Base-by-base conservation (phyloP, 2,888 invertebrate species). In the Lycocerus yunnanus region DNA sequence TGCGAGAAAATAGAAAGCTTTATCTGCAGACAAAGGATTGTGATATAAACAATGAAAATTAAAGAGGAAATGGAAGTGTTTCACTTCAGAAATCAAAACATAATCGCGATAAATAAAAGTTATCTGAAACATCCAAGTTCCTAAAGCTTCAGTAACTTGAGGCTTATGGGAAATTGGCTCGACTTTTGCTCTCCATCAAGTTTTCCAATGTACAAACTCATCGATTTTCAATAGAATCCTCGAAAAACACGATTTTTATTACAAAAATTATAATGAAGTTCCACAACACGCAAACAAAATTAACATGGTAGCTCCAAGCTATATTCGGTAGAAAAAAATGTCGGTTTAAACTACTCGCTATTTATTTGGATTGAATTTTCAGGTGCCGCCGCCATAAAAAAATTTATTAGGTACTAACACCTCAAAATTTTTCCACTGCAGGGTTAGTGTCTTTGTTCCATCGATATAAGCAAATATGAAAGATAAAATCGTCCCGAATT, bases 211-310 rank as follows among this genome's bases (percentile, higher is more conserved):
- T 71, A 71, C 68, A 71, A 71, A 59, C 71, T 58, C 69, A 75
- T 75, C 66, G 75, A 75, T 75, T 75, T 75, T 69, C 69, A 69
- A 69, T 72, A 72, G 69, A 66, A 59, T 21, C 59, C 66, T 68
- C 66, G 66, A 72, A 75, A 75, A 75, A 71, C 69, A 72, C 66
- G 66, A 75, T 75, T 75, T 61, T 71, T 75, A 75, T 72, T 69
- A 58, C 71, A 67, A 67, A 71, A 74, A 74, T 74, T 43, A 43
- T 43, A 43, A 43, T 43, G 6, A 43, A 43, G 43, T 43, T 43
- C n/a, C n/a, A 8, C n/a, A 43, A 43, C 43, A 43, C 6, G n/a
- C 43, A n/a, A 43, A 43, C 43, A 43, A 43, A 43, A 43, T 43
- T 43, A 43, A 43, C n/a, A 43, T 13, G 43, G 4, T 6, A 43